Conservation (phyloP, 2,797 vertebrate genomes). For the Hoplostethus mediterraneus region DNA sequence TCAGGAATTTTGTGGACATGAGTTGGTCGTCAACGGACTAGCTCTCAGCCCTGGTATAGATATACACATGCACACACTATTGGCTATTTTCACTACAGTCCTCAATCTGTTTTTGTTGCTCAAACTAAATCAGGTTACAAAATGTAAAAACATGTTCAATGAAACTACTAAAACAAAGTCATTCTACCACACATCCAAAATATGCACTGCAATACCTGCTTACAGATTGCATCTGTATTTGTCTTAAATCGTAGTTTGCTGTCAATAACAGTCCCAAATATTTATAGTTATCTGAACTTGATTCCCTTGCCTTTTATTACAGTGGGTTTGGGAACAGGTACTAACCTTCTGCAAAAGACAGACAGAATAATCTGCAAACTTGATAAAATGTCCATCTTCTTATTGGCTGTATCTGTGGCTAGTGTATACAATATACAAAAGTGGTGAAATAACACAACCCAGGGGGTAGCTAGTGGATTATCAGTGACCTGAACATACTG, state of each 20-base stretch:
- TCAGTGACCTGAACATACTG: no score
- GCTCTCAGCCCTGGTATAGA: constrained; percentile 91
- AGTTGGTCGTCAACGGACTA: constrained; percentile 94
- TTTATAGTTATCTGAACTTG: not conserved
- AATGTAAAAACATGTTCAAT: not conserved
- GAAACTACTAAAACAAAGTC: not conserved
- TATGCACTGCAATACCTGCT: not conserved
- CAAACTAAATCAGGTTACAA: not conserved
- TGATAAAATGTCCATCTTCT: not conserved
- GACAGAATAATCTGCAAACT: not conserved
- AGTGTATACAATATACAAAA: no score
- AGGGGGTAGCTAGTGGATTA: no score
- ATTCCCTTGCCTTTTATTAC: not conserved
- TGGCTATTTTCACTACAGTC: not conserved
- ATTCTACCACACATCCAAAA: not conserved
- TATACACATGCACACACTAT: not conserved
- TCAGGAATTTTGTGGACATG: constrained; percentile 90
- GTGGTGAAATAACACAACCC: no score
- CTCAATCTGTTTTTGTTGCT: not conserved
- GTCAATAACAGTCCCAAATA: not conserved
- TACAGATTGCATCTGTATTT: constrained; percentile 10
- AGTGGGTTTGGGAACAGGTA: no score
- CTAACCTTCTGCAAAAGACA: no score
- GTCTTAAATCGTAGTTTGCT: not conserved
- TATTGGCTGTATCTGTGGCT: not conserved